Base-by-base conservation (phyloP, 2,888 invertebrate species). In the Mythimna impura region DNA sequence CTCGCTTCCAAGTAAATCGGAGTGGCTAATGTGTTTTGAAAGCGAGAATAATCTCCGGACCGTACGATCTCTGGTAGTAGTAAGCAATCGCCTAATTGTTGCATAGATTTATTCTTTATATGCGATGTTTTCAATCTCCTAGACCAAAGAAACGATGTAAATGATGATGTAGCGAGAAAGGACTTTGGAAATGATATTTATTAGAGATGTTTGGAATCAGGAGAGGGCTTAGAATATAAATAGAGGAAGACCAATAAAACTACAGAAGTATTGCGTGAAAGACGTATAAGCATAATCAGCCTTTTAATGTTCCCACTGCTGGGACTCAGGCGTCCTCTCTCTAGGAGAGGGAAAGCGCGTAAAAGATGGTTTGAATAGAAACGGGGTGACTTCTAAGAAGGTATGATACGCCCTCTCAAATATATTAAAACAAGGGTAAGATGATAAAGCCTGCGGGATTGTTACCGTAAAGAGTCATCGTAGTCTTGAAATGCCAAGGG, bases 1-100 rank as follows among this genome's bases (percentile, higher is more conserved):
- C 78, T 87, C 79, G 85, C 85, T 92, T 90, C 90, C 89, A 86
- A 90, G 92, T 88, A 91, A 91, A 91, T 91, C 89, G 88, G 87
- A 86, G 77, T 76, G 79, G 86, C 86, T 88, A 89, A 87, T 91
- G 89, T 89, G 85, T 88, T 89, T 87, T 87, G 88, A 89, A 89
- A 91, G 89, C 85, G 85, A 87, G 83, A 86, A 84, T 79, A 81
- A 85, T 87, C 79, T 83, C 68, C 68, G 76, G 73, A 83, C 73
- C 79, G 81, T 85, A 84, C 62, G 73, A 78, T 84, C 73, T 64
- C 67, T 58, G 54, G 64, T 55, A 65, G 40, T 74, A 10, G 67
- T 55, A 60, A 68, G 68, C 43, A 57, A 66, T 60, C 62, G 84
- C 84, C 84, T 86, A 86, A 86, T 86, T 79, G 76, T 81, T 66